Evolutionary conservation across 1,140 invertebrate genomes (phyloP).

Genomic region (Eriosoma lanigerum): DNA sequence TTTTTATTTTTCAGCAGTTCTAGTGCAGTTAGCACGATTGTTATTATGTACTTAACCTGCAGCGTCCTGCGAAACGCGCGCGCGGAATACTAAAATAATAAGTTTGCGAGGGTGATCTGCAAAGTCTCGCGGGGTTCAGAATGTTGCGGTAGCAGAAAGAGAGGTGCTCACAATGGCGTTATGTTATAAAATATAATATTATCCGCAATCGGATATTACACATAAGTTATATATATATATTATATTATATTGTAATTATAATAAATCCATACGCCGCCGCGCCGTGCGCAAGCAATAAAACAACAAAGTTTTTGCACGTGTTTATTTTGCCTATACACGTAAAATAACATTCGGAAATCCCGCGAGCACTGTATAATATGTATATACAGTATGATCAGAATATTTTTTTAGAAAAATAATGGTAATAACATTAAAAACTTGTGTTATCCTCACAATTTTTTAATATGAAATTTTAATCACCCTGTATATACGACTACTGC

Average conservation of each 20-base stretch:
- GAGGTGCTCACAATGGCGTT: neutral
- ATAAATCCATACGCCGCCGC: neutral
- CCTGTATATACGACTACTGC: too few species aligned
- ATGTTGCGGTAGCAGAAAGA: neutral
- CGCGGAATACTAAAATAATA: neutral
- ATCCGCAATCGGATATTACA: neutral
- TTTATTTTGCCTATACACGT: slow-evolving; percentile 35
- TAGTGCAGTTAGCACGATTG: too few species aligned
- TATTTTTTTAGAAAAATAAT: too few species aligned
- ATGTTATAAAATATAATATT: neutral
- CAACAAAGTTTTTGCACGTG: slow-evolving; percentile 46
- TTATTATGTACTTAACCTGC: too few species aligned
- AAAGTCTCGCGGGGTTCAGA: neutral
- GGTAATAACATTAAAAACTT: too few species aligned
- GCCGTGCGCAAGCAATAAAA: slow-evolving; percentile 5
- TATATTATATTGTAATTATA: neutral
- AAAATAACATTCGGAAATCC: neutral
- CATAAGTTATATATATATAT: neutral
- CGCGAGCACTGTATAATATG: too few species aligned
- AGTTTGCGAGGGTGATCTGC: neutral
- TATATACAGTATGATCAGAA: too few species aligned
- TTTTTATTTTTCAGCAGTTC: too few species aligned
- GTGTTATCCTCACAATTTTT: too few species aligned
- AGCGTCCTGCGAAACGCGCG: neutral
- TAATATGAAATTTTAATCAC: too few species aligned